Evolutionary conservation across 2,888 invertebrate species (phyloP), one percentile per base, ranked within the genome.

Genomic region (Acholoe squamosa): DNA sequence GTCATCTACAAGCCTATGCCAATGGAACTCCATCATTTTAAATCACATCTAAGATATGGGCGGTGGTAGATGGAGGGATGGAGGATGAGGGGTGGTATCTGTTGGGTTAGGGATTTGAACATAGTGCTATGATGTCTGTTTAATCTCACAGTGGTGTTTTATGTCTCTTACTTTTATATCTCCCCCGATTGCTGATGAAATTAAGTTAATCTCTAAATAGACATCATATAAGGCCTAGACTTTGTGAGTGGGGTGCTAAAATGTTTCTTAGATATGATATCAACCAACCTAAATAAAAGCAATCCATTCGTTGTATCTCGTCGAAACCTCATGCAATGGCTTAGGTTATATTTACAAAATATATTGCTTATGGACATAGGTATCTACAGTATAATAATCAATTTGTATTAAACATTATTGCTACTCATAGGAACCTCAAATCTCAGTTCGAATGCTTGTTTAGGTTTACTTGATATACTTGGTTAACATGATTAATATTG

Each of bases 281-380:
- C 71, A n/a, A 71, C 28, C 71, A 71, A 25, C 71, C 71, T 14
- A 5, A 71, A 71, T 0, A 28, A 28, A 71, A 71, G 1, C 14
- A 25, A 19, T 28, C 3, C 25, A 76, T 76, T 80, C 80, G 80
- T 80, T 34, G 80, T 33, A 80, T 43, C 0, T 80, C 14, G 31
- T 76, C n/a, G 34, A 80, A 80, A 33, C 80, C 43, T 80, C 80
- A 14, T 43, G 10, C 22, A 80, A 33, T 14, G 1, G 34, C 43
- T 34, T 80, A 16, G 1, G 33, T 14, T 22, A 19, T 80, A 80
- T 80, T 43, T 80, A 80, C 80, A 80, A 80, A 80, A 80, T 80
- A 80, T 33, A 80, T 80, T 80, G 43, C 43, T 80, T 22, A 33
- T 43, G 19, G 43, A 80, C 25, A n/a, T 80, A n/a, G n/a, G n/a